These are phyloP conservation scores for Himantopus leucocephalus DNA, from an alignment of 2,113 vertebrate species.

Conservation along the genomic window DNA sequence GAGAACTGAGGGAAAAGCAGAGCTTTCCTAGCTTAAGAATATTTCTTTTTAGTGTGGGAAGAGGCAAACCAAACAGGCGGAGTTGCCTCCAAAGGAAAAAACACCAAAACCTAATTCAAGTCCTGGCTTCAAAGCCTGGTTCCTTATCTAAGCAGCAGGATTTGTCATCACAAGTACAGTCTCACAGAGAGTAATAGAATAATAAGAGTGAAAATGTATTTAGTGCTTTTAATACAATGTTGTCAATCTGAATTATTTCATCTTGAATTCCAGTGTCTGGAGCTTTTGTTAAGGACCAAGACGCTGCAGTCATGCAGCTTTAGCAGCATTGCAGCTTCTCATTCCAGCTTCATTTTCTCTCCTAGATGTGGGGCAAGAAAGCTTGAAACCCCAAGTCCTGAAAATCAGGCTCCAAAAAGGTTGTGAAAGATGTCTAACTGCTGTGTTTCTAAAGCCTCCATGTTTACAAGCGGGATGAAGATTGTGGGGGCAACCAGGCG, in stretches of 20 bases:
- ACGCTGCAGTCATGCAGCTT: neutral
- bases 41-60: slow-evolving; percentile 1
- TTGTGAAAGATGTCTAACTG: neutral
- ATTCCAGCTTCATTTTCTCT: neutral
- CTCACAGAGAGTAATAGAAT: neutral
- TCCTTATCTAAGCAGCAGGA: neutral
- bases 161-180: neutral
- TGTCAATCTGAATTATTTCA: neutral
- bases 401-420: neutral
- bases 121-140: neutral
- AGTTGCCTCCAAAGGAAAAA: neutral
- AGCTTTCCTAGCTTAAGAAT: neutral
- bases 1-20: neutral
- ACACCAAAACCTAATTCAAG: neutral
- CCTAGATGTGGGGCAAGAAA: neutral
- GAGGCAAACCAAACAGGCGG: neutral
- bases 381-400: neutral
- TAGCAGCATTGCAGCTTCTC: neutral
- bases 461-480: neutral
- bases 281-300: neutral
- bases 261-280: neutral
- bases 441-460: neutral
- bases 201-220: neutral
- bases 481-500: neutral
- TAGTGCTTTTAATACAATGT: neutral